A percentile compares a stretch with the other conserved stretches of the same genome.
Conservation (phyloP, 2,888 invertebrate species). For the Bugulina stolonifera region DNA sequence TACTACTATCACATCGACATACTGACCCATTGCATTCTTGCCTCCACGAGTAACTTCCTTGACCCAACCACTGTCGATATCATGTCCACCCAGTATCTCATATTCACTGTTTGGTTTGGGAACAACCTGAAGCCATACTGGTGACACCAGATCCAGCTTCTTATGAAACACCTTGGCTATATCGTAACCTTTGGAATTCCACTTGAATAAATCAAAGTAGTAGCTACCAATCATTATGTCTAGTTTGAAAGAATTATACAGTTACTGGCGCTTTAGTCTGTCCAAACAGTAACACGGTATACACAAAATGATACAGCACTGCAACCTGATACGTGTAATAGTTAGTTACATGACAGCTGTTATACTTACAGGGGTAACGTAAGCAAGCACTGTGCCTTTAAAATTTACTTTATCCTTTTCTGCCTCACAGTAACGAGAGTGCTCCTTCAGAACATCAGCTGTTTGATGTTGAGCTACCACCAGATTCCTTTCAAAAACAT, state of each 20-base stretch:
- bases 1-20: too few species aligned
- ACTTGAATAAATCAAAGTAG: constrained; percentile 59
- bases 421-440: constrained; percentile 69
- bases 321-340: too few species aligned
- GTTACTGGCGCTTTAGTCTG: too few species aligned
- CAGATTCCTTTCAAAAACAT: constrained; percentile 66
- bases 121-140: constrained; percentile 86
- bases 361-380: constrained; percentile 76
- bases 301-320: too few species aligned
- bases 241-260: too few species aligned
- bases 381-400: constrained; percentile 73
- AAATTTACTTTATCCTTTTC: constrained; percentile 62
- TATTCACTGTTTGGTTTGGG: constrained; percentile 55
- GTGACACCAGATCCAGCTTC: constrained; percentile 84
- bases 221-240: too few species aligned
- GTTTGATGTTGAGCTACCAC: constrained; percentile 64
- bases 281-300: too few species aligned
- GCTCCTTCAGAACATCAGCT: constrained; percentile 70
- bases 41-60: constrained; percentile 35
- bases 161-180: constrained; percentile 77
- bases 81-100: constrained; percentile 60
- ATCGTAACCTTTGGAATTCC: constrained; percentile 91
- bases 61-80: constrained; percentile 67
- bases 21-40: constrained; percentile 29
- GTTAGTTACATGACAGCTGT: too few species aligned